phyloP scores from a whole-genome alignment of 2,888 invertebrate species.

The Pteria penguin region DNA sequence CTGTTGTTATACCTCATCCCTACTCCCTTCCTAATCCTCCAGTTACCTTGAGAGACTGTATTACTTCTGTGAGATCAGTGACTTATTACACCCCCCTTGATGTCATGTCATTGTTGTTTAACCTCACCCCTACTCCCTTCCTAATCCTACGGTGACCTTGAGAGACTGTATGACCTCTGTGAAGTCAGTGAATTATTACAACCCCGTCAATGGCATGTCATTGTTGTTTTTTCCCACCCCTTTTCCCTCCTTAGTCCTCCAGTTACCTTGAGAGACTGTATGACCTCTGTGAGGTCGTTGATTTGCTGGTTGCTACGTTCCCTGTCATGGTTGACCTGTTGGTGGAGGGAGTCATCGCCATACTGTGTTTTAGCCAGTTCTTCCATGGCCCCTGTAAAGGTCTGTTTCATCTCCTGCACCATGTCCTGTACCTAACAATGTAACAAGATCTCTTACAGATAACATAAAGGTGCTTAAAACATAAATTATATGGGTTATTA shows the following conservation, averaged over 20 bases:
- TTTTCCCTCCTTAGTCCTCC: no score
- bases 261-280: slow-evolving; percentile 59
- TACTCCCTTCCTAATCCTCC: no score
- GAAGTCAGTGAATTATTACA: slow-evolving; percentile 54
- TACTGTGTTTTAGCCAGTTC: slow-evolving; percentile 70
- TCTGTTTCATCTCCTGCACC: slow-evolving; percentile 72
- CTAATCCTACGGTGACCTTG: no score
- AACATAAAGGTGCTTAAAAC: no score
- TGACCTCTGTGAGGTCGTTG: slow-evolving; percentile 50
- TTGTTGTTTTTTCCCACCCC: no score
- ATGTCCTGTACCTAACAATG: slow-evolving; percentile 75
- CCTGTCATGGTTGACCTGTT: slow-evolving; percentile 58
- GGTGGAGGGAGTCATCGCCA: slow-evolving; percentile 60
- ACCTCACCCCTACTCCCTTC: no score
- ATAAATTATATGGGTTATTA: no score
- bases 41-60: slow-evolving; percentile 58
- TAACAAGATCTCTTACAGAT: no score
- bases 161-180: slow-evolving; percentile 54
- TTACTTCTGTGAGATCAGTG: slow-evolving; percentile 49
- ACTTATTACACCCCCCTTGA: slow-evolving; percentile 55
- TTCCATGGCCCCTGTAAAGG: slow-evolving; percentile 66
- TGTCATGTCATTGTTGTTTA: slow-evolving; percentile 53
- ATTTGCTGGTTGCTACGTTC: slow-evolving; percentile 54
- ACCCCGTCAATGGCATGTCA: no score
- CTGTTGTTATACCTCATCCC: no score